Percentiles rank a stretch among this genome's conserved stretches.
Evolutionary conservation across 2,113 vertebrate species (phyloP).

Genomic region (Leucoraja erinaceus): DNA sequence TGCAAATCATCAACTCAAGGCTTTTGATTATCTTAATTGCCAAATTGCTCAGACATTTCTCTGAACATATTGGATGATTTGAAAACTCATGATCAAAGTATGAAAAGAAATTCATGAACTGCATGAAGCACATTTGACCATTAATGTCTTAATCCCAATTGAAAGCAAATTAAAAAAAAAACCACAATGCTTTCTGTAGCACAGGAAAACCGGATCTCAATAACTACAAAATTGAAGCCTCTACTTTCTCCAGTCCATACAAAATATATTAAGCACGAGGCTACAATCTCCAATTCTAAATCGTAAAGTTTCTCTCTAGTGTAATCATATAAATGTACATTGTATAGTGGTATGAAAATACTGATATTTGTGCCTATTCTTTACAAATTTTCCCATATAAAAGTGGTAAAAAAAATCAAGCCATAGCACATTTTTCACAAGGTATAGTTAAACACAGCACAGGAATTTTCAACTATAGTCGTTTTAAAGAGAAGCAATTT

Average conservation of each 20-base stretch:
- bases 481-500: conserved; percentile 50
- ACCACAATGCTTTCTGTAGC: neutral
- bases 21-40: neutral
- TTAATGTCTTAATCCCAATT: neutral
- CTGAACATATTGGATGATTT: neutral
- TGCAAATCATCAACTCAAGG: neutral
- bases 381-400: conserved; percentile 66
- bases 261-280: conserved; percentile 64
- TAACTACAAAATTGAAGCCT: conserved; percentile 9
- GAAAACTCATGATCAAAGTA: neutral
- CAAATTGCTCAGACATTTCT: neutral
- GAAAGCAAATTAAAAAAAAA: neutral
- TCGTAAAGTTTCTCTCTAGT: conserved; percentile 66
- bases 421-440: conserved; percentile 65
- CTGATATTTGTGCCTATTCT: conserved; percentile 68
- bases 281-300: conserved; percentile 62
- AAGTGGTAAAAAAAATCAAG: conserved; percentile 69
- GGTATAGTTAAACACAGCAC: conserved; percentile 36
- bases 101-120: conserved; percentile 3
- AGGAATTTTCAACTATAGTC: conserved; percentile 46
- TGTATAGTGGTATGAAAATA: conserved; percentile 74
- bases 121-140: neutral
- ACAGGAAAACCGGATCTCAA: neutral
- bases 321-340: conserved; percentile 62
- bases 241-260: conserved; percentile 58